A percentile compares a stretch with the other conserved stretches of the same genome.
Evolutionary conservation across 2,113 vertebrate species (phyloP).

Genomic region (Psilopogon haemacephalus): DNA sequence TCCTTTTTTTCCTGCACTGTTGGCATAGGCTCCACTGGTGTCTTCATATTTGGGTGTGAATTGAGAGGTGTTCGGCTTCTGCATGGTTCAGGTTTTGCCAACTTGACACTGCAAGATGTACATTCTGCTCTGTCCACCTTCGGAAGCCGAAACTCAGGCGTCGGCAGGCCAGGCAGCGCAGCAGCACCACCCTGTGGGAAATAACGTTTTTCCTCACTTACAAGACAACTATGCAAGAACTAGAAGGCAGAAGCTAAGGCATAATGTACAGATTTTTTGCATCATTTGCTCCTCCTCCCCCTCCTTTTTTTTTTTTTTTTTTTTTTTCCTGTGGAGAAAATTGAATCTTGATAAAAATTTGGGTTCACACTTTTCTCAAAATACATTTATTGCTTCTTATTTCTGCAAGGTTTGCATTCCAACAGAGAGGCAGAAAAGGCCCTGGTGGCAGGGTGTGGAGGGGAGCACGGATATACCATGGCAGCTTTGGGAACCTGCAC

Average conservation of each 20-base stretch:
- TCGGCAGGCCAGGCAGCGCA: fast-evolving
- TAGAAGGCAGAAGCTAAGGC: background rate
- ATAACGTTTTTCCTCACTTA: background rate
- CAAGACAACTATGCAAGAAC: background rate
- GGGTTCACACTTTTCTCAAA: background rate
- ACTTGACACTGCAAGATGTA: fast-evolving
- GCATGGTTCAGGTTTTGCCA: background rate
- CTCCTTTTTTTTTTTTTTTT: no score
- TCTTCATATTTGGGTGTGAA: background rate
- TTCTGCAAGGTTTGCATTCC: background rate
- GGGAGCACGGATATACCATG: background rate
- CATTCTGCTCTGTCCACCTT: background rate
- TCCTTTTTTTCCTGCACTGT: fast-evolving
- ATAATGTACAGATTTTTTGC: background rate
- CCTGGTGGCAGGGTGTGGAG: background rate
- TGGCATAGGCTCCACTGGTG: background rate
- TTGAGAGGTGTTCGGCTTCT: background rate
- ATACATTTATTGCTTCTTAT: background rate
- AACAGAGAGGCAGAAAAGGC: background rate
- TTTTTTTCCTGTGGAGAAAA: background rate
- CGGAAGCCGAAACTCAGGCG: background rate
- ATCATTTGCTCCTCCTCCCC: fast-evolving
- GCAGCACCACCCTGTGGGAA: slow-evolving; percentile 44
- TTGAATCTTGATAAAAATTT: background rate
- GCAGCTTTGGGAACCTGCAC: background rate